Base-by-base conservation (phyloP, 2,797 vertebrate genomes). In the Catostomus latipinnis region DNA sequence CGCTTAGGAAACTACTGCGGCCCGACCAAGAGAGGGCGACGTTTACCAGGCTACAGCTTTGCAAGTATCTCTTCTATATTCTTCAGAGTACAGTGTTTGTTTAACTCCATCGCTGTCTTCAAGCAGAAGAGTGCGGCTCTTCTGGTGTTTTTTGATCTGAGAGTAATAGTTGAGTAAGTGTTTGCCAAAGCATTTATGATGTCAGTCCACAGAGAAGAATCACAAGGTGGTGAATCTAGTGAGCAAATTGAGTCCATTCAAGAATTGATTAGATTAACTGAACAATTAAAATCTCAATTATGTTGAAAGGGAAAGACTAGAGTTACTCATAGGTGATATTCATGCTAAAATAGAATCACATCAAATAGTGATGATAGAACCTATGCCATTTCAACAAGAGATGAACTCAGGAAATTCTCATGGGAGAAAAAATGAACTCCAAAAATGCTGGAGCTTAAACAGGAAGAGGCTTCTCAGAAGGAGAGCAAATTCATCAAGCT, bases 361-460 rank as follows among this genome's bases (percentile, higher is more conserved):
- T 9, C 57, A 82, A 13, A 52, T 7, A 61, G 56, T 22, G 22
- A 22, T 22, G 22, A 22, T 22, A 22, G 22, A 22, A 22, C 22
- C 22, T 22, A 22, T 22, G 1, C 18, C 22, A 1, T 22, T 22
- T 22, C 22, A 22, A 22, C 22, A 22, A 22, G 22, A 22, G 22
- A 22, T 22, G 53, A 73, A 66, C 53, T 0, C 8, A 76, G 78
- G 6, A 85, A 79, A 76, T 87, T 74, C 8, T 71, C 16, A 60
- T 1, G 70, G 1, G 84, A 86, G n/a, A 77, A 73, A 78, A 83
- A 60, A 45, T 77, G 81, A 54, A 86, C 78, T 8, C 54, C 71
- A 16, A 81, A 81, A 71, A 84, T 85, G 83, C 69, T 62, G 14
- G 76, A 79, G n/a, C 11, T 82, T 2, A 85, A 78, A 13, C 73